These are phyloP conservation scores for Amphimedon queenslandica DNA, from an alignment of 37 sponge, comb jelly and placozoan genomes.

Conservation along the genomic window DNA sequence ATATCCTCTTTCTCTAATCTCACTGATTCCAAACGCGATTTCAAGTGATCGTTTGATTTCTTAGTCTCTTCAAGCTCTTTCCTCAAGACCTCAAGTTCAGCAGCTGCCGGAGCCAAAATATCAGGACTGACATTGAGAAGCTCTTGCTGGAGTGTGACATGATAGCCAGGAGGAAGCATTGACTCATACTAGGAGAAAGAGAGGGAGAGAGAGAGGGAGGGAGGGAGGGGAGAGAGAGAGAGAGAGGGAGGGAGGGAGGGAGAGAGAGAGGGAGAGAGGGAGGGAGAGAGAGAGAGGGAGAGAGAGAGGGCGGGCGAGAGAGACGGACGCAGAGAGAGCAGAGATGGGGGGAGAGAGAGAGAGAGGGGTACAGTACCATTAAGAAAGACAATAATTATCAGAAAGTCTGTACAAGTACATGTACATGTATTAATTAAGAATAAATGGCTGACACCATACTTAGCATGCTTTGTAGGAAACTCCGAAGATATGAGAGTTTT, in stretches of 20 bases:
- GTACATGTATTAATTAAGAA: too few relatives aligned
- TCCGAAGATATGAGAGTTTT: too few relatives aligned
- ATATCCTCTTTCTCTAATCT: slow-evolving; percentile 40
- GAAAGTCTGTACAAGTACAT: too few relatives aligned
- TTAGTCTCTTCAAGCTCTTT: slow-evolving; percentile 39
- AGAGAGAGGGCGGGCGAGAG: background rate
- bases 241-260: background rate
- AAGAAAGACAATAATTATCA: too few relatives aligned
- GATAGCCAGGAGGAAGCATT: background rate
- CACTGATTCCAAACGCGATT: slow-evolving; percentile 12
- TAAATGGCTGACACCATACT: too few relatives aligned
- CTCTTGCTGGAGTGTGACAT: background rate
- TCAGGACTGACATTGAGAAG: slow-evolving; percentile 5
- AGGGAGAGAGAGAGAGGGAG: background rate
- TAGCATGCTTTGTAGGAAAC: too few relatives aligned
- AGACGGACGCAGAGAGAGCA: background rate
- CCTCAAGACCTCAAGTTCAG: slow-evolving; percentile 54
- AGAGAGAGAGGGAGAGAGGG: background rate
- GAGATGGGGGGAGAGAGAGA: background rate
- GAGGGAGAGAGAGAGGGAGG: background rate
- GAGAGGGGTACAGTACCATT: too few relatives aligned
- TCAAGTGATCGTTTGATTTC: slow-evolving; percentile 12
- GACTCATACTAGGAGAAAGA: background rate
- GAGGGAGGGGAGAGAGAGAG: background rate
- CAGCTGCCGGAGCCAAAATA: slow-evolving; percentile 11